phyloP scores from a whole-genome alignment of 2,113 vertebrate genomes.

The Calidris pygmaea region DNA sequence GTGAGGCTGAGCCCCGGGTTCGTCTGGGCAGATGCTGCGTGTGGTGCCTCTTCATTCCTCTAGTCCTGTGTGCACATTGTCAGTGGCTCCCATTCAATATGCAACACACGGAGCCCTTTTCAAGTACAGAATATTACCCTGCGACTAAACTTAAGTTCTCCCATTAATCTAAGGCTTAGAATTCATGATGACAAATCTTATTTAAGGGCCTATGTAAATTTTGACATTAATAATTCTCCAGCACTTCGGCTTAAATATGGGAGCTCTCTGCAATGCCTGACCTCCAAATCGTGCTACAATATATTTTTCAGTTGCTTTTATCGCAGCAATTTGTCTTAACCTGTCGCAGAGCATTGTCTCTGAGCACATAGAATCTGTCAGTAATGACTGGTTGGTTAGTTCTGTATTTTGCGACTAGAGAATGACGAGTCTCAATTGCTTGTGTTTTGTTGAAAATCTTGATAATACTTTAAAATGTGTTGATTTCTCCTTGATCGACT shows the following conservation, averaged over 20 bases:
- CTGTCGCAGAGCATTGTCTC: not conserved
- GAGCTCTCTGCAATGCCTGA: not conserved
- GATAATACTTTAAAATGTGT: not conserved
- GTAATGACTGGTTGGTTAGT: not conserved
- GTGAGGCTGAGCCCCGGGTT: no score
- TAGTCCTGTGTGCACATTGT: fast-evolving
- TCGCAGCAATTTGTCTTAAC: not conserved
- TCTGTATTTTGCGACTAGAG: not conserved
- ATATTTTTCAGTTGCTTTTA: not conserved
- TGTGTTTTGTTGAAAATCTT: not conserved
- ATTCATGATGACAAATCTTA: conserved; percentile 8
- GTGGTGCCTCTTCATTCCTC: not conserved
- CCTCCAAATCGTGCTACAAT: not conserved
- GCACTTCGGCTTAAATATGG: not conserved
- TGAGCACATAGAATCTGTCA: not conserved
- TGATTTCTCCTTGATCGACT: not conserved
- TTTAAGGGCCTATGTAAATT: conserved; percentile 3
- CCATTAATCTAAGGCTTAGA: not conserved
- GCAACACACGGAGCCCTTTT: not conserved
- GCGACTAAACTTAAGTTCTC: not conserved
- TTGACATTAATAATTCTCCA: conserved; percentile 10
- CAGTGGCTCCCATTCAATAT: not conserved
- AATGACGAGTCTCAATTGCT: not conserved
- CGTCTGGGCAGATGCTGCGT: fast-evolving
- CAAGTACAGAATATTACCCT: not conserved